A percentile compares a stretch with the other conserved stretches of the same genome.
phyloP scores from a whole-genome alignment of 2,797 vertebrate genomes.

The Argya squamiceps region DNA sequence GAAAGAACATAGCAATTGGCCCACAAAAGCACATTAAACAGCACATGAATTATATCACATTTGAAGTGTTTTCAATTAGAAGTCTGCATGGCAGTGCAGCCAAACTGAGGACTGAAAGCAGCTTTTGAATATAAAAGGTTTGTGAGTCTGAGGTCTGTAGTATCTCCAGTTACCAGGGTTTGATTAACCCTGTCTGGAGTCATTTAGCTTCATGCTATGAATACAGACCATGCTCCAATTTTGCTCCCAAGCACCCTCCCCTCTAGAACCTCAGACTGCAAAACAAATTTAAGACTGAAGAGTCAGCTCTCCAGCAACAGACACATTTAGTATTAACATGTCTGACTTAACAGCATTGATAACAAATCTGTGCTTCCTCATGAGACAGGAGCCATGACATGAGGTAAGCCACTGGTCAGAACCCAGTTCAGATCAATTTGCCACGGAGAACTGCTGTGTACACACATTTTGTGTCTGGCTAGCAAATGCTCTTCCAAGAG shows the following conservation, averaged over 20 bases:
- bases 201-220: not conserved
- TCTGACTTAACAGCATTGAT: not conserved
- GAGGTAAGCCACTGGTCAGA: not conserved
- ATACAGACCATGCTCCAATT: not conserved
- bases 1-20: not conserved
- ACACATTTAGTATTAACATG: not conserved
- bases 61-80: slow-evolving; percentile 26
- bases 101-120: not conserved
- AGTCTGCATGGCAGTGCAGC: not conserved
- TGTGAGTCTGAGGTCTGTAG: not conserved
- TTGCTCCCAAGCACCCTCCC: not conserved
- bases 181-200: not conserved
- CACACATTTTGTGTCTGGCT: not conserved
- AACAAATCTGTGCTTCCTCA: not conserved
- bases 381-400: not conserved
- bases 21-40: slow-evolving; percentile 7
- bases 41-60: not conserved
- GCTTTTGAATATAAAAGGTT: slow-evolving; percentile 1
- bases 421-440: not conserved
- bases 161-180: not conserved
- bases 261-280: not conserved
- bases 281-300: not conserved
- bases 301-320: not conserved
- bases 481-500: not conserved
- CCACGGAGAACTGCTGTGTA: not conserved